A percentile compares a stretch with the other conserved stretches of the same genome.
Evolutionary conservation across 2,113 vertebrate species (phyloP).

Genomic region (Edolisoma coerulescens): DNA sequence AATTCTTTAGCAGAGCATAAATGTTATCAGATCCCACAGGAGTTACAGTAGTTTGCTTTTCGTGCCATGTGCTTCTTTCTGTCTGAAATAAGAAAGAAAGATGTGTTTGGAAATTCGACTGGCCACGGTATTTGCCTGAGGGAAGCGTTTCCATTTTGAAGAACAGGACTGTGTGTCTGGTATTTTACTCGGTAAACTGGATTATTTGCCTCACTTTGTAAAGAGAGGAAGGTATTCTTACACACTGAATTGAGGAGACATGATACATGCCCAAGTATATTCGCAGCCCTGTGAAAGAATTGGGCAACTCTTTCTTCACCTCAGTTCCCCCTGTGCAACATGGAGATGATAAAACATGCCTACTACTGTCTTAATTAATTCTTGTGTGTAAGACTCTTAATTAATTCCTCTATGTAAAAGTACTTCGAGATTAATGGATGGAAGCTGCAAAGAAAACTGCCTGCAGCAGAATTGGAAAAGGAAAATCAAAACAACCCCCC

Average conservation of each 20-base stretch:
- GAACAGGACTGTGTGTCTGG: not conserved
- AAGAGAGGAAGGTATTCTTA: not conserved
- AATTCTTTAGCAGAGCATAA: slow-evolving; percentile 19
- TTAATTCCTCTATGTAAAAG: slow-evolving; percentile 34
- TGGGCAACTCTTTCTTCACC: slow-evolving; percentile 16
- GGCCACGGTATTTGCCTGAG: slow-evolving; percentile 7
- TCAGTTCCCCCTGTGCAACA: slow-evolving; percentile 40
- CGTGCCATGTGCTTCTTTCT: not conserved
- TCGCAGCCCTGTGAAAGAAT: not conserved
- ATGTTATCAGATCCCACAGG: slow-evolving; percentile 44
- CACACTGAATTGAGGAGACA: not conserved
- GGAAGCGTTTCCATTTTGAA: slow-evolving; percentile 16
- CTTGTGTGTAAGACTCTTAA: slow-evolving; percentile 17
- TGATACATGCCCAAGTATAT: not conserved
- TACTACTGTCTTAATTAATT: slow-evolving; percentile 57
- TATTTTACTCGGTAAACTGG: not conserved
- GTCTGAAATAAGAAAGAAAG: slow-evolving; percentile 36
- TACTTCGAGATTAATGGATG: slow-evolving; percentile 34
- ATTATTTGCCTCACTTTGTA: not conserved
- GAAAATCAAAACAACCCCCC: not conserved
- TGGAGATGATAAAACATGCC: slow-evolving; percentile 48
- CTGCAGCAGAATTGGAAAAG: slow-evolving; percentile 31
- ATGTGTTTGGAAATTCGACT: not conserved
- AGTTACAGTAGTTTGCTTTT: slow-evolving; percentile 42
- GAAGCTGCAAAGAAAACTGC: slow-evolving; percentile 47